Evolutionary conservation across 2,113 vertebrate species (phyloP).

Genomic region (Acinonyx jubatus): DNA sequence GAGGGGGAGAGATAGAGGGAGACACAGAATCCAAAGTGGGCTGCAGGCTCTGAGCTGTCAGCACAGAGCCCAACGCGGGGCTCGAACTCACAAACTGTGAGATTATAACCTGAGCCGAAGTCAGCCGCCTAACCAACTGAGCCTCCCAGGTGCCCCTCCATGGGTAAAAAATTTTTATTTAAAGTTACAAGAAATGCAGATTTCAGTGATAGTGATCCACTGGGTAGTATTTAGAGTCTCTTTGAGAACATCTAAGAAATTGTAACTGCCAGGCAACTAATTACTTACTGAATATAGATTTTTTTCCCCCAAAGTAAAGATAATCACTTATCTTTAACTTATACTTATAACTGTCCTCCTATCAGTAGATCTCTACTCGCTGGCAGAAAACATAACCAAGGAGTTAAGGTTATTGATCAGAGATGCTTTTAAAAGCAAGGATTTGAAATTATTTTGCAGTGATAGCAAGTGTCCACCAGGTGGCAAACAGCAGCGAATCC

Average conservation of each 20-base stretch:
- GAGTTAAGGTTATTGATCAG: neutral
- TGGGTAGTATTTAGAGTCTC: neutral
- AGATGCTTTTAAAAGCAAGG: neutral
- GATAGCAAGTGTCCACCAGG: slow-evolving; percentile 37
- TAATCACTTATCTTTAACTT: no score
- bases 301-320: neutral
- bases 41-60: no score
- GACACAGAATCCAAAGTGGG: no score
- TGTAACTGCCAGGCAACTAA: neutral
- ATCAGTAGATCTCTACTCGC: neutral
- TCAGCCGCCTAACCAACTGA: no score
- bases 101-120: no score
- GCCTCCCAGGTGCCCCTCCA: no score
- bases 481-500: slow-evolving; percentile 37
- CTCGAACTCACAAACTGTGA: no score
- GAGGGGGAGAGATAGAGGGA: no score
- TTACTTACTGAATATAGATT: neutral
- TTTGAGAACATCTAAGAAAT: neutral
- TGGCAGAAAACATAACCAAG: neutral
- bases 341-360: neutral
- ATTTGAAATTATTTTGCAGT: slow-evolving; percentile 21
- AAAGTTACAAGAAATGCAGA: neutral
- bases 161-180: neutral
- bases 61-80: no score
- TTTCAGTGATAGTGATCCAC: neutral